Percentiles rank a stretch among this genome's conserved stretches.
Evolutionary conservation across 2,113 vertebrate species (phyloP).

Genomic region (Elachura formosa): DNA sequence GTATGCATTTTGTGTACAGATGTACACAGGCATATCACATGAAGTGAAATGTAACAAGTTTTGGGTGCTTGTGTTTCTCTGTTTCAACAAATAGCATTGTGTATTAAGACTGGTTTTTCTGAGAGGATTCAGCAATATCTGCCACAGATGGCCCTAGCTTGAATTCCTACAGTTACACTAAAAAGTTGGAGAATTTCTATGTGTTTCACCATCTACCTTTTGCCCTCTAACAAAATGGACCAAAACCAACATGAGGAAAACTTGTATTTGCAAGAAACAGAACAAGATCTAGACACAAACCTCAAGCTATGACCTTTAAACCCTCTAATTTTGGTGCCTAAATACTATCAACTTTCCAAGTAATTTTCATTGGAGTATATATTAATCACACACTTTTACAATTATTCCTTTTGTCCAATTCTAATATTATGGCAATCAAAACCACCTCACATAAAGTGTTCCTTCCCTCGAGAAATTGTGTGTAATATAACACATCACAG

Average conservation of each 20-base stretch:
- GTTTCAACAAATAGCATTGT: not conserved
- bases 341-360: not conserved
- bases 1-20: not conserved
- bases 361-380: not conserved
- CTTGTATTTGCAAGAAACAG: not conserved
- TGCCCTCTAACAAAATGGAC: not conserved
- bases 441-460: not conserved
- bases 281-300: not conserved
- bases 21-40: not conserved
- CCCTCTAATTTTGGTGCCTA: not conserved
- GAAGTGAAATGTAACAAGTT: not conserved
- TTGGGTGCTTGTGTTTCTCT: not conserved
- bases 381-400: not conserved
- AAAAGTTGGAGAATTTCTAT: not conserved
- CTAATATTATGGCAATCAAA: not conserved
- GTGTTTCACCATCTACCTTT: not conserved
- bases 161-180: not conserved
- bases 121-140: not conserved
- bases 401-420: not conserved
- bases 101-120: accelerated
- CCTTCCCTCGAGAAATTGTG: not conserved
- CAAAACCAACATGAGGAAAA: not conserved
- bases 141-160: not conserved
- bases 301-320: not conserved
- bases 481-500: not conserved